phyloP scores from a whole-genome alignment of 2,888 invertebrate genomes.

The Heliothis peltigera region DNA sequence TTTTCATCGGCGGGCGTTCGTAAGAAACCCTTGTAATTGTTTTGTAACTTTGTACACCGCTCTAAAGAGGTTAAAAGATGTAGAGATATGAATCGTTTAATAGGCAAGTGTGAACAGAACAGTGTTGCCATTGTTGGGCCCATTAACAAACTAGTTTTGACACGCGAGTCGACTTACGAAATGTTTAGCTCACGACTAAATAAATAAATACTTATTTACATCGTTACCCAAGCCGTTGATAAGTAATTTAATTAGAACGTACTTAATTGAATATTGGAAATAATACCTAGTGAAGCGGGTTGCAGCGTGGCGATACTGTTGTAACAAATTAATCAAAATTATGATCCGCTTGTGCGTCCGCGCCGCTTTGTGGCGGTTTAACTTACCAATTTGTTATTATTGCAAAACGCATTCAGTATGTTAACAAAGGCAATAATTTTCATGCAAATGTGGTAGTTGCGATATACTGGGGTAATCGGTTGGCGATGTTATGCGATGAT shows the following conservation, averaged over 20 bases:
- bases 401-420: constrained; percentile 65
- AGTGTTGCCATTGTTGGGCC: constrained; percentile 80
- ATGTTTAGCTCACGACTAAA: constrained; percentile 82
- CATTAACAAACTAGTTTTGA: constrained; percentile 86
- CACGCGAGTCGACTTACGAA: constrained; percentile 85
- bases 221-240: constrained; percentile 79
- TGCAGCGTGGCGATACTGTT: constrained; percentile 64
- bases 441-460: constrained; percentile 64
- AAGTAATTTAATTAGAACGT: constrained; percentile 85
- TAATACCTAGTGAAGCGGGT: constrained; percentile 67
- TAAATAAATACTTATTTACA: constrained; percentile 84
- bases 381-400: constrained; percentile 68
- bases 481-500: constrained; percentile 62
- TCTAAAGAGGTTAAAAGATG: constrained; percentile 80
- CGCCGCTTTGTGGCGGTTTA: constrained; percentile 67
- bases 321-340: constrained; percentile 80
- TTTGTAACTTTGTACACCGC: constrained; percentile 71
- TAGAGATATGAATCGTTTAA: constrained; percentile 85
- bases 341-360: constrained; percentile 72
- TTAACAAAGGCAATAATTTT: constrained; percentile 75
- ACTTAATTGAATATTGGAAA: constrained; percentile 83
- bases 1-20: constrained; percentile 67
- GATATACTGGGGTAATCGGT: constrained; percentile 59
- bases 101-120: constrained; percentile 86
- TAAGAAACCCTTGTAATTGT: constrained; percentile 69